Evolutionary conservation across 2,888 invertebrate species (phyloP).

Genomic region (Charanyca ferruginea): DNA sequence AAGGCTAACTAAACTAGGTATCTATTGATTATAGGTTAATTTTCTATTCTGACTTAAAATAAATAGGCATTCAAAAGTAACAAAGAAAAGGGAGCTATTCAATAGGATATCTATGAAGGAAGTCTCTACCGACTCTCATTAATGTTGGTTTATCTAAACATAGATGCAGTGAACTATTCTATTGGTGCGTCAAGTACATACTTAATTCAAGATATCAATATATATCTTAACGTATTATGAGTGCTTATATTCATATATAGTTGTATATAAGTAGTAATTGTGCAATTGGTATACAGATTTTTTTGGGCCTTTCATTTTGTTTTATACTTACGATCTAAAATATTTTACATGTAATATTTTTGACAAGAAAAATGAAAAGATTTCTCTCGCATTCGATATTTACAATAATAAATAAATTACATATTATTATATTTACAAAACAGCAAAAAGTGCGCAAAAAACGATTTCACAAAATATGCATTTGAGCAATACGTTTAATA

Average conservation of each 20-base stretch:
- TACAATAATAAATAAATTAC: conserved; percentile 75
- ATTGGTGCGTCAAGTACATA: conserved; percentile 80
- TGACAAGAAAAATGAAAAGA: conserved; percentile 73
- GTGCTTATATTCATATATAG: conserved; percentile 80
- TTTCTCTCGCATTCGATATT: conserved; percentile 81
- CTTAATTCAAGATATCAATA: conserved; percentile 73
- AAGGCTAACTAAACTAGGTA: conserved; percentile 60
- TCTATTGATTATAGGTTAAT: conserved; percentile 57
- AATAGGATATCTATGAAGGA: conserved; percentile 50
- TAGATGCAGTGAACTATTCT: conserved; percentile 79
- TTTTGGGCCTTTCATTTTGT: conserved; percentile 86
- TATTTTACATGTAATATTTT: conserved; percentile 55
- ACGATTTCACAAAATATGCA: conserved; percentile 91
- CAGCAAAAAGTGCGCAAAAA: conserved; percentile 91
- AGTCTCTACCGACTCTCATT: conserved; percentile 34
- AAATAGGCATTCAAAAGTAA: conserved; percentile 44
- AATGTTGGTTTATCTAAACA: conserved; percentile 68
- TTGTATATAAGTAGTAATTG: conserved; percentile 86
- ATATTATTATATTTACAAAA: conserved; percentile 84
- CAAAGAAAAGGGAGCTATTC: conserved; percentile 40
- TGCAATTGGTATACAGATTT: conserved; percentile 88
- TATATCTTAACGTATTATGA: conserved; percentile 73
- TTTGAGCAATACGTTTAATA: conserved; percentile 90
- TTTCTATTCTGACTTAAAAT: conserved; percentile 51
- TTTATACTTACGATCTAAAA: conserved; percentile 79